phyloP scores from a whole-genome alignment of 2,888 invertebrate genomes.

The Marasmarcha lunaedactyla region DNA sequence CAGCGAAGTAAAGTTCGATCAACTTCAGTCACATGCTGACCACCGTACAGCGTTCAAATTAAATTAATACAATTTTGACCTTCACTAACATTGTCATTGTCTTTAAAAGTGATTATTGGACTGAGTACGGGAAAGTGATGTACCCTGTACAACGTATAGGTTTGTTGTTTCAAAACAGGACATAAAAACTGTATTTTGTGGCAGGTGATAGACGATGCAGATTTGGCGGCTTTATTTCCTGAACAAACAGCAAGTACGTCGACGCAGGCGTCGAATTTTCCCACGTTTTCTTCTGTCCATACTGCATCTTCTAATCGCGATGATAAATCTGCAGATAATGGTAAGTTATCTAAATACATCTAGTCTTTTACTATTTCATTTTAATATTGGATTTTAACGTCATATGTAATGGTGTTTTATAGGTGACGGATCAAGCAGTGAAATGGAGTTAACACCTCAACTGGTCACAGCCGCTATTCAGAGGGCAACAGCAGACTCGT shows the following conservation, averaged over 20 bases:
- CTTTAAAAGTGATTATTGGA: not conserved
- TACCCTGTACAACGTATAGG: not conserved
- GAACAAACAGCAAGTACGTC: slow-evolving; percentile 73
- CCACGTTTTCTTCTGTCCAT: slow-evolving; percentile 56
- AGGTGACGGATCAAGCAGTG: slow-evolving; percentile 77
- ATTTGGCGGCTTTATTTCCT: slow-evolving; percentile 81
- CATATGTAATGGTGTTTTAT: slow-evolving; percentile 17
- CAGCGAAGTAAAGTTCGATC: no score
- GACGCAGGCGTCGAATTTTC: slow-evolving; percentile 72
- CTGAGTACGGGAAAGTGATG: not conserved
- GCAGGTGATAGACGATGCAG: slow-evolving; percentile 82
- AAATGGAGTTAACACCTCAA: slow-evolving; percentile 80
- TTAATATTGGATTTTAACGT: no score
- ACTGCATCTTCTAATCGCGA: slow-evolving; percentile 51
- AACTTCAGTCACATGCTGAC: not conserved
- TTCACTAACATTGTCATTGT: slow-evolving; percentile 3
- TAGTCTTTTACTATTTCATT: no score
- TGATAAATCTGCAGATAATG: slow-evolving; percentile 63
- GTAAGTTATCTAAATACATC: slow-evolving; percentile 31
- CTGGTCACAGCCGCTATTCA: slow-evolving; percentile 83
- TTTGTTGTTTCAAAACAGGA: no score
- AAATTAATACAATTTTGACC: not conserved
- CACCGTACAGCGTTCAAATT: no score
- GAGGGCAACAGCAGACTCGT: slow-evolving; percentile 75
- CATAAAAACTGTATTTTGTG: not conserved